Conservation (phyloP, 2,797 vertebrate genomes). For the Ctenosaura bakeri region DNA sequence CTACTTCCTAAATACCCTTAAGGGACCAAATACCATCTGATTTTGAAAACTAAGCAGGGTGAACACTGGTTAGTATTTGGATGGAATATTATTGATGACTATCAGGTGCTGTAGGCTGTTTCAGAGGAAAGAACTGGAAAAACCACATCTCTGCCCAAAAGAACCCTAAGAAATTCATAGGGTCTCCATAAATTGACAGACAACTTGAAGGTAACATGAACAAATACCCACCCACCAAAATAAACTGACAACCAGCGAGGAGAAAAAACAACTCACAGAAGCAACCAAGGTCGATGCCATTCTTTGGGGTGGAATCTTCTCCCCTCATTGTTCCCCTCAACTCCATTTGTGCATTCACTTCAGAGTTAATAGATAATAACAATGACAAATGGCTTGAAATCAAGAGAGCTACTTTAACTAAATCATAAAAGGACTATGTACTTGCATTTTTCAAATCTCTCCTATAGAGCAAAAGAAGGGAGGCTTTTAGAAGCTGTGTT, state of each 20-base stretch:
- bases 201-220: not conserved
- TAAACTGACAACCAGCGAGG: not conserved
- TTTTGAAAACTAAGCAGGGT: too few relatives aligned
- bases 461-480: slow-evolving; percentile 25
- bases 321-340: not conserved
- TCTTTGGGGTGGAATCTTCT: not conserved
- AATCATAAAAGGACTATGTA: slow-evolving; percentile 54
- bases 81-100: too few relatives aligned
- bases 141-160: too few relatives aligned
- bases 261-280: not conserved
- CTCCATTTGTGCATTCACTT: slow-evolving; percentile 36
- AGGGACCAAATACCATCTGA: too few relatives aligned
- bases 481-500: slow-evolving; percentile 46
- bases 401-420: slow-evolving; percentile 51
- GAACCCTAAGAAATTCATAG: too few relatives aligned
- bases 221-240: too few relatives aligned
- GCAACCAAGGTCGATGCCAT: rapidly evolving
- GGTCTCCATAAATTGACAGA: not conserved
- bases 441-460: slow-evolving; percentile 49
- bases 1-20: too few relatives aligned
- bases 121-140: too few relatives aligned
- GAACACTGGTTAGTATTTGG: too few relatives aligned
- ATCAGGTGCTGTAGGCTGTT: not conserved
- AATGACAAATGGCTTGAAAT: slow-evolving; percentile 31
- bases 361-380: slow-evolving; percentile 48